Base-by-base conservation (phyloP, 2,113 vertebrate species). In the Sinocyclocheilus rhinocerous region DNA sequence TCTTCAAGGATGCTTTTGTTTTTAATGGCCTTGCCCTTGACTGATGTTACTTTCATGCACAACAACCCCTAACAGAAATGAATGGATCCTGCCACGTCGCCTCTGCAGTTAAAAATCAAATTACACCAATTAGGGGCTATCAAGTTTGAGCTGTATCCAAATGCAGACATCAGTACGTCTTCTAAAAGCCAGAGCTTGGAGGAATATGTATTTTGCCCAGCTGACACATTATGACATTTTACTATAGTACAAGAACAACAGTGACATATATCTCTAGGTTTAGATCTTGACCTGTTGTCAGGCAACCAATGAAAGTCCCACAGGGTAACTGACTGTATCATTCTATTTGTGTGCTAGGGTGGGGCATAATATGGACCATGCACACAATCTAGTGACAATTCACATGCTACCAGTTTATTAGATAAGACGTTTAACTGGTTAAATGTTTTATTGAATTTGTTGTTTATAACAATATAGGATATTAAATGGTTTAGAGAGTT, bases 21-120 rank as follows among this genome's bases (percentile, higher is more conserved):
- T 52, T 61, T 89, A 90, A 85, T 91, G 89, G 91, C 90, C 26
- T 63, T 48, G 59, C 29, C 29, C 29, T 33, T 33, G 29, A 39
- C 85, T 90, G 57, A 86, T 0, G 78, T 88, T 75, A 45, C 39
- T 75, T 39, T 76, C 75, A 5, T 55, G 48, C n/a, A 29, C 48
- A 77, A 55, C 50, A 77, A 33, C 12, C 76, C 50, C 45, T 55
- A 9, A 18, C 15, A 77, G 50, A 77, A 55, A 33, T 55, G 50
- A 50, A 20, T 55, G 6, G 78, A 85, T 39, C 89, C 87, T 65
- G 42, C 45, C 24, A 65, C 55, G 7, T 78, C 69, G 59, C 29
- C 69, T 59, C 65, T 84, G 72, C 72, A 63, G 36, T 72, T 63
- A 22, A 39, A 48, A 76, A 72, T 76, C 55, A 50, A 76, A 61